These are phyloP conservation scores for Microcebus tavaratra DNA, from an alignment of 2,113 vertebrate species.

Conservation along the genomic window DNA sequence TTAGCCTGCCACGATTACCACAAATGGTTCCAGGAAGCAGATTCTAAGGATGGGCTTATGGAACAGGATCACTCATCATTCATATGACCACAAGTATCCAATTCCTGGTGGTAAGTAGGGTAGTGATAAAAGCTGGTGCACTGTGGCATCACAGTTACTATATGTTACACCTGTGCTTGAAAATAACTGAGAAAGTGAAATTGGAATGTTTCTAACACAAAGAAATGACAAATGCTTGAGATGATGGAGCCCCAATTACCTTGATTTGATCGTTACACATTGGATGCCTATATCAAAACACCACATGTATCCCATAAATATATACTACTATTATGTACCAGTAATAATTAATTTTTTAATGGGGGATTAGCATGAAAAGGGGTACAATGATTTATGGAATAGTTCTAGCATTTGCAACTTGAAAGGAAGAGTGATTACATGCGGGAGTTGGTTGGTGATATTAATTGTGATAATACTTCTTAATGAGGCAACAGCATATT, in stretches of 20 bases:
- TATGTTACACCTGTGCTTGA: not conserved
- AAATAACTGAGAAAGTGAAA: not conserved
- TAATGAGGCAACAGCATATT: not conserved
- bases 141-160: not conserved
- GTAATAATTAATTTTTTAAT: not conserved
- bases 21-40: not conserved
- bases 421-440: not conserved
- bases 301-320: not conserved
- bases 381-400: not conserved
- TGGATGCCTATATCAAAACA: not conserved
- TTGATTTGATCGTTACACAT: not conserved
- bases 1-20: not conserved
- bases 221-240: not conserved
- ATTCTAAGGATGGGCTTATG: not conserved
- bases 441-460: not conserved
- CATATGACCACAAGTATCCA: not conserved
- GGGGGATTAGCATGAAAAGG: not conserved
- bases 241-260: not conserved
- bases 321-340: not conserved
- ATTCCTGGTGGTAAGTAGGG: rapidly evolving
- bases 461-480: not conserved
- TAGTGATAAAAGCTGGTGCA: not conserved
- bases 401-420: not conserved
- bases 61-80: not conserved
- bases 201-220: not conserved